Evolutionary conservation across 2,113 vertebrate species (phyloP).

Genomic region (Thunnus thynnus): DNA sequence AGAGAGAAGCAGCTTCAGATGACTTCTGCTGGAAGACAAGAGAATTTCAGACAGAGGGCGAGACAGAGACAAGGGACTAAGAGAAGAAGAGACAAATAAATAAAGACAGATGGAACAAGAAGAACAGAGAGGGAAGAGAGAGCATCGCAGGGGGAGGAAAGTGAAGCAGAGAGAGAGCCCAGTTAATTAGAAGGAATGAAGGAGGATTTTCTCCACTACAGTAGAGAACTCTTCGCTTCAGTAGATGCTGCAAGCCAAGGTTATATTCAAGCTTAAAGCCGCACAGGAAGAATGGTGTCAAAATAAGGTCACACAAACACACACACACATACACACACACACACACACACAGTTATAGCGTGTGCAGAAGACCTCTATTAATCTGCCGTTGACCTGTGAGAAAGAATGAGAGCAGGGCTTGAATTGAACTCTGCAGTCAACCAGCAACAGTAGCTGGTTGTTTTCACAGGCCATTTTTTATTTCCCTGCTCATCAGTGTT

Average conservation of each 20-base stretch:
- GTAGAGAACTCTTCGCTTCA: slow-evolving; percentile 23
- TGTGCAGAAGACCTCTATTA: slow-evolving; percentile 52
- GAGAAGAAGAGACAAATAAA: neutral
- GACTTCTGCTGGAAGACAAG: slow-evolving; percentile 85
- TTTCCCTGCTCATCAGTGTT: neutral
- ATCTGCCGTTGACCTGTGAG: slow-evolving; percentile 61
- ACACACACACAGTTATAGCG: slow-evolving; percentile 5
- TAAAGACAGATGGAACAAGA: slow-evolving; percentile 1
- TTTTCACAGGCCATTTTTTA: slow-evolving; percentile 1
- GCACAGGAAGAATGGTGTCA: slow-evolving; percentile 26
- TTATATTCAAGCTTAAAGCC: slow-evolving; percentile 36
- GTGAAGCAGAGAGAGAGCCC: slow-evolving; percentile 22
- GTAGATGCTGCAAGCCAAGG: slow-evolving; percentile 14
- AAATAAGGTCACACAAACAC: slow-evolving; percentile 1
- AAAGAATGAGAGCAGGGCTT: slow-evolving; percentile 13
- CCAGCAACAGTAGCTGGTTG: slow-evolving; percentile 7
- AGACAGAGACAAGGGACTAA: slow-evolving; percentile 5
- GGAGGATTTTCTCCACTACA: slow-evolving; percentile 42
- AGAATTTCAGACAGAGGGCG: slow-evolving; percentile 22
- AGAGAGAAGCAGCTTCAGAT: slow-evolving; percentile 90
- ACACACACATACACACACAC: neutral
- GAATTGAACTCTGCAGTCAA: slow-evolving; percentile 23
- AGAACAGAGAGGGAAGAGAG: neutral
- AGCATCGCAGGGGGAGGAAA: neutral
- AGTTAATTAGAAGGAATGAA: slow-evolving; percentile 67